Evolutionary conservation across 2,888 invertebrate species (phyloP).

Genomic region (Orthosia incerta): DNA sequence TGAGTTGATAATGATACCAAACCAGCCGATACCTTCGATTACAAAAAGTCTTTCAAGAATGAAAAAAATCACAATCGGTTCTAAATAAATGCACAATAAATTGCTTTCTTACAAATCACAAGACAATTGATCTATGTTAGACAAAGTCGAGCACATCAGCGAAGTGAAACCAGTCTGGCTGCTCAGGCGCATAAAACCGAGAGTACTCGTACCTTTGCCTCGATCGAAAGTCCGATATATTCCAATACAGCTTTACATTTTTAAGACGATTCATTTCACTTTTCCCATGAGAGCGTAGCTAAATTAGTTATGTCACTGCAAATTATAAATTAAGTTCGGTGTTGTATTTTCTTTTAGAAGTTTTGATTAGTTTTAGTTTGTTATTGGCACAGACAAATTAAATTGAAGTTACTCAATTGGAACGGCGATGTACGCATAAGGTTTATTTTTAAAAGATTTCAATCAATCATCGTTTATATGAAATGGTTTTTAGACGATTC

Average conservation of each 20-base stretch:
- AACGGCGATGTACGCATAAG: not conserved
- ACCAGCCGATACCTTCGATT: slow-evolving; percentile 13
- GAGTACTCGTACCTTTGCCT: slow-evolving; percentile 61
- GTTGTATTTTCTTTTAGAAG: slow-evolving; percentile 31
- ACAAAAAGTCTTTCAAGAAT: slow-evolving; percentile 16
- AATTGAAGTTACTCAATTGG: slow-evolving; percentile 27
- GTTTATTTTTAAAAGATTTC: slow-evolving; percentile 14
- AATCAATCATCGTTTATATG: not conserved
- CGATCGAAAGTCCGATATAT: slow-evolving; percentile 75
- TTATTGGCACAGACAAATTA: slow-evolving; percentile 13
- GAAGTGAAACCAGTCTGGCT: slow-evolving; percentile 65
- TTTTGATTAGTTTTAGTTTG: slow-evolving; percentile 36
- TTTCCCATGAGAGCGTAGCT: slow-evolving; percentile 64
- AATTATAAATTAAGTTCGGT: slow-evolving; percentile 34
- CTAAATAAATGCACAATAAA: slow-evolving; percentile 50
- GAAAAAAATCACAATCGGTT: slow-evolving; percentile 29
- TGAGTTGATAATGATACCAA: slow-evolving; percentile 31
- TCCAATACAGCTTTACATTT: slow-evolving; percentile 61
- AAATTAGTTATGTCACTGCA: slow-evolving; percentile 51
- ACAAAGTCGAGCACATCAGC: slow-evolving; percentile 57
- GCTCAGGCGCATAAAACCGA: slow-evolving; percentile 66
- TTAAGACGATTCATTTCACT: slow-evolving; percentile 61
- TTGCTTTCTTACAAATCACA: slow-evolving; percentile 52
- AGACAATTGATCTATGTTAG: slow-evolving; percentile 55
- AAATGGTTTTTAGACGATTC: not conserved